These are phyloP conservation scores for Glaucomys volans DNA, from an alignment of 2,113 vertebrate genomes.

Conservation along the genomic window DNA sequence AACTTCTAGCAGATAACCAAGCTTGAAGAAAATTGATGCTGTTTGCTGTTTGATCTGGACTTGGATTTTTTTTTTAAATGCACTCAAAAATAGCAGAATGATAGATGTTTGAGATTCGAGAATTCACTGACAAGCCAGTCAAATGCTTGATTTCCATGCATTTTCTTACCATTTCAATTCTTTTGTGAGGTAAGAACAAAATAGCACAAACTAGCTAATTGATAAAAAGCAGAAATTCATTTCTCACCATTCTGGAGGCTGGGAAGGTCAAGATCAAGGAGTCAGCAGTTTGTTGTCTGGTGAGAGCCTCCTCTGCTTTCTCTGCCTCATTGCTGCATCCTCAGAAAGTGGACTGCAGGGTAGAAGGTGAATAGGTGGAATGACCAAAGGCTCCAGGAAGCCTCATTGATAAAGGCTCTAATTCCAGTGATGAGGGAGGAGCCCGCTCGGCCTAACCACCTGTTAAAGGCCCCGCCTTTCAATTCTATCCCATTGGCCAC, in stretches of 20 bases:
- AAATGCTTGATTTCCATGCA: background rate
- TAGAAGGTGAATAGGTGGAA: background rate
- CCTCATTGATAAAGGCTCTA: background rate
- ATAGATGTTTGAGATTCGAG: background rate
- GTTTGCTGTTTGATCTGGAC: background rate
- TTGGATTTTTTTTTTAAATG: constrained; percentile 1
- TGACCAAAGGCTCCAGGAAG: fast-evolving
- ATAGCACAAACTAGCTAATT: background rate
- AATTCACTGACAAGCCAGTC: background rate
- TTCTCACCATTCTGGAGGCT: background rate
- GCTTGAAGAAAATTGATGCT: background rate
- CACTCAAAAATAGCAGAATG: background rate
- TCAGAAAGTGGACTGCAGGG: background rate
- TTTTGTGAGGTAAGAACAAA: background rate
- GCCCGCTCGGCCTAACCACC: background rate
- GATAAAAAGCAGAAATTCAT: background rate
- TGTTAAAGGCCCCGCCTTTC: background rate
- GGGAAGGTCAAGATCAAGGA: background rate
- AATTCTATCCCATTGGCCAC: background rate
- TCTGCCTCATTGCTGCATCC: background rate
- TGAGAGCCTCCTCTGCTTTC: too few species aligned
- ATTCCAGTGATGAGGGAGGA: background rate
- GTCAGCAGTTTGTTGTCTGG: background rate
- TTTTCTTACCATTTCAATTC: background rate
- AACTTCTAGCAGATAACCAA: background rate